Conservation (phyloP, 2,888 invertebrate species). For the Noctua fimbriata region DNA sequence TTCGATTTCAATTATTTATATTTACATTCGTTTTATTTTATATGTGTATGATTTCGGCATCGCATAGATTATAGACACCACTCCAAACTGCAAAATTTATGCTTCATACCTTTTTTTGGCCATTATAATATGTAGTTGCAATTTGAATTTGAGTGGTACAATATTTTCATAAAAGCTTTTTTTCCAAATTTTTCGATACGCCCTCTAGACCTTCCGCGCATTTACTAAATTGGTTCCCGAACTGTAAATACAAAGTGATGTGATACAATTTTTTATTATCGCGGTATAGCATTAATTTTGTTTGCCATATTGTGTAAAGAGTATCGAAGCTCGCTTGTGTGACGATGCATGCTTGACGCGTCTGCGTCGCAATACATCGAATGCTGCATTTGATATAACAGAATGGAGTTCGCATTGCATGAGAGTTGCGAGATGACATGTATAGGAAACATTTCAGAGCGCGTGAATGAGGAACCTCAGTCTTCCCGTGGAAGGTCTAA, state of each 20-base stretch:
- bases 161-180: slow-evolving; percentile 78
- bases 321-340: slow-evolving; percentile 78
- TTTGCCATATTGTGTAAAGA: slow-evolving; percentile 75
- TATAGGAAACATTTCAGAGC: slow-evolving; percentile 94
- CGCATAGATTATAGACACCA: slow-evolving; percentile 83
- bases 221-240: slow-evolving; percentile 81
- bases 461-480: slow-evolving; percentile 94
- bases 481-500: slow-evolving; percentile 96
- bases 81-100: slow-evolving; percentile 80
- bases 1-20: slow-evolving; percentile 81
- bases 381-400: slow-evolving; percentile 59
- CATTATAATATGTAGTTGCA: slow-evolving; percentile 79
- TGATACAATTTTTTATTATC: slow-evolving; percentile 70
- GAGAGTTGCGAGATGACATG: slow-evolving; percentile 83
- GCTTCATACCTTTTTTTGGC: slow-evolving; percentile 84
- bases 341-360: slow-evolving; percentile 77
- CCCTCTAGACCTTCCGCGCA: slow-evolving; percentile 88
- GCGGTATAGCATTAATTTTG: slow-evolving; percentile 81
- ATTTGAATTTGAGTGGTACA: slow-evolving; percentile 75
- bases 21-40: slow-evolving; percentile 78
- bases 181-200: slow-evolving; percentile 80
- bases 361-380: slow-evolving; percentile 51
- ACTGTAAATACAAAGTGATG: slow-evolving; percentile 71
- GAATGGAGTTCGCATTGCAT: slow-evolving; percentile 76
- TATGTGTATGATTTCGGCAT: slow-evolving; percentile 87